Conservation (phyloP, 2,888 invertebrate genomes). For the Drosophila ezoana region DNA sequence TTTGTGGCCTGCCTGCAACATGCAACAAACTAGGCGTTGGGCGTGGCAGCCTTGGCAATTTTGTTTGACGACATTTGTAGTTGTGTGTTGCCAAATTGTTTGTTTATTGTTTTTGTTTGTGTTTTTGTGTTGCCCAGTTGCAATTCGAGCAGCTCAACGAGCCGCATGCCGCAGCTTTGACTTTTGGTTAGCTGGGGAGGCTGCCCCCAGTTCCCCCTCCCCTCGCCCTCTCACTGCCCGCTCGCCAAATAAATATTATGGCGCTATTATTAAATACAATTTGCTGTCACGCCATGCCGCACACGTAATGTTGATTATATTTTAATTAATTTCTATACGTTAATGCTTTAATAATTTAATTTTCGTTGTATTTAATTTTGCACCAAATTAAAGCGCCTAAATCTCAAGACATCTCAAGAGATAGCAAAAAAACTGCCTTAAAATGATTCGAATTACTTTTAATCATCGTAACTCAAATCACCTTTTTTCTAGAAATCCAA, state of each 20-base stretch:
- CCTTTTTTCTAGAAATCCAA: not conserved
- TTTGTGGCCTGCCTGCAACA: constrained; percentile 44
- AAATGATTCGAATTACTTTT: not conserved
- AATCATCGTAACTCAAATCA: not conserved
- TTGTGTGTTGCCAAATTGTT: constrained; percentile 42
- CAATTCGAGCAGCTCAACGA: constrained; percentile 14
- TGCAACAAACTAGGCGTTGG: constrained; percentile 59
- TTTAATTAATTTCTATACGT: constrained; percentile 81
- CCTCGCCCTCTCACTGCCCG: too few species aligned
- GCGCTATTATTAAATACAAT: constrained; percentile 75
- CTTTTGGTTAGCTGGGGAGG: not conserved
- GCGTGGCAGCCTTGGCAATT: constrained; percentile 44
- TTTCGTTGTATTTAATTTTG: constrained; percentile 38
- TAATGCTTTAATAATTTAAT: constrained; percentile 81
- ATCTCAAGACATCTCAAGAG: not conserved
- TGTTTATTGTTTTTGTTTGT: constrained; percentile 29
- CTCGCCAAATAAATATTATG: constrained; percentile 59
- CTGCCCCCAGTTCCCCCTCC: not conserved
- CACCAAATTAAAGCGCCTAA: constrained; percentile 4
- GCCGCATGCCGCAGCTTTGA: constrained; percentile 1
- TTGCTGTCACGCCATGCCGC: constrained; percentile 81
- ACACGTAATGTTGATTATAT: constrained; percentile 82
- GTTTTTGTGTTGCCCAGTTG: constrained; percentile 42
- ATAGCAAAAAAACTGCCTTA: too few species aligned
- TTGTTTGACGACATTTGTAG: constrained; percentile 16